phyloP scores from a whole-genome alignment of 2,888 invertebrate genomes.

The Aplocera efformata region DNA sequence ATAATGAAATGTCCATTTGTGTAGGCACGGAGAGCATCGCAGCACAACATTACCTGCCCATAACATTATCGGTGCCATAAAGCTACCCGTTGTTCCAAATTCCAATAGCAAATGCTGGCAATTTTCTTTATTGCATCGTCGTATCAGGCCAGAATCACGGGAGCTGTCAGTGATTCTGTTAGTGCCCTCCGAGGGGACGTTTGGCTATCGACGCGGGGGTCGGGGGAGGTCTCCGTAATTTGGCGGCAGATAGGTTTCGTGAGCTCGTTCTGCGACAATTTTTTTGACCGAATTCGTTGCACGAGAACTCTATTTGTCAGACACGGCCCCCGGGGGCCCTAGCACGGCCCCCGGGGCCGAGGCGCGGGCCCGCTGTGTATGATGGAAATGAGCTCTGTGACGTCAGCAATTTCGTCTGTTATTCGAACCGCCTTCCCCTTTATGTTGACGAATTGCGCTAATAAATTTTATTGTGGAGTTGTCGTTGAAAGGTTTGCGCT shows the following conservation, averaged over 20 bases:
- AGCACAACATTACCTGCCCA: conserved; percentile 74
- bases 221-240: conserved; percentile 35
- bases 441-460: conserved; percentile 45
- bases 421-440: conserved; percentile 36
- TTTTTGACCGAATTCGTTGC: conserved; percentile 67
- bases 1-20: conserved; percentile 68
- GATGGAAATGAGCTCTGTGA: conserved; percentile 40
- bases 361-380: conserved; percentile 40
- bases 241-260: conserved; percentile 52
- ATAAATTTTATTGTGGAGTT: conserved; percentile 30
- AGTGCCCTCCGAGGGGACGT: conserved; percentile 19
- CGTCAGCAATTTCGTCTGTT: conserved; percentile 42
- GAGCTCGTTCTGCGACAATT: conserved; percentile 62
- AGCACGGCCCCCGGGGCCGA: conserved; percentile 30
- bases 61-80: conserved; percentile 76
- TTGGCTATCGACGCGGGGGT: conserved; percentile 21
- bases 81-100: conserved; percentile 66
- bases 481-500: conserved; percentile 25
- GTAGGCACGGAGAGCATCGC: too few species aligned
- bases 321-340: conserved; percentile 48
- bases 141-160: conserved; percentile 45
- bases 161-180: conserved; percentile 40
- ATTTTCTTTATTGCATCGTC: conserved; percentile 75
- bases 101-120: conserved; percentile 74
- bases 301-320: conserved; percentile 73